phyloP scores from a whole-genome alignment of 2,888 invertebrate species.

The Coenonympha glycerion region DNA sequence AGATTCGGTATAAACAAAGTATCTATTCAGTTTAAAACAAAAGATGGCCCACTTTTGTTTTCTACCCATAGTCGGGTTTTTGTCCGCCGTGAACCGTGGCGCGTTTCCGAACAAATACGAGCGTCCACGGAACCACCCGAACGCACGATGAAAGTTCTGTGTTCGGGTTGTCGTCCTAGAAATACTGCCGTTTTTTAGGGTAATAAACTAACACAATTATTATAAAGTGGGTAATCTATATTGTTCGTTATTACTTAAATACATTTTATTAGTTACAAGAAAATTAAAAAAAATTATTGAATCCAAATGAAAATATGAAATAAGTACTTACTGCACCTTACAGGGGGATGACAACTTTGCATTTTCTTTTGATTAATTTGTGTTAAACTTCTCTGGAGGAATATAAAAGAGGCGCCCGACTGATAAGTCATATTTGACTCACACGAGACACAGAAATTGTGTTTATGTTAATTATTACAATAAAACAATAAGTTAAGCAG shows the following conservation, averaged over 20 bases:
- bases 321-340: too few species aligned
- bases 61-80: conserved; percentile 21
- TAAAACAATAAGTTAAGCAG: too few species aligned
- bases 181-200: conserved; percentile 23
- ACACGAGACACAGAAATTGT: too few species aligned
- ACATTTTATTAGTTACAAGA: too few species aligned
- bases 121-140: conserved; percentile 31
- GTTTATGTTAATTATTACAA: too few species aligned
- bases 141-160: conserved; percentile 46
- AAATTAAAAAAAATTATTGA: too few species aligned
- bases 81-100: conserved; percentile 30
- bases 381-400: too few species aligned
- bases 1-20: neutral
- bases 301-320: too few species aligned
- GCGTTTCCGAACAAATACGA: conserved; percentile 29
- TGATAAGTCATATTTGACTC: too few species aligned
- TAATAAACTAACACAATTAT: conserved; percentile 19
- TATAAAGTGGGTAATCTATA: neutral
- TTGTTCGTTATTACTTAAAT: neutral
- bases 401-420: too few species aligned
- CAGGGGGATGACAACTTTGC: too few species aligned
- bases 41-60: conserved; percentile 35
- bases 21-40: conserved; percentile 22
- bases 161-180: conserved; percentile 35
- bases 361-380: too few species aligned